Evolutionary conservation across 2,888 invertebrate genomes (phyloP), one percentile per base, ranked within the genome.

Genomic region (Epinotia bilunana): DNA sequence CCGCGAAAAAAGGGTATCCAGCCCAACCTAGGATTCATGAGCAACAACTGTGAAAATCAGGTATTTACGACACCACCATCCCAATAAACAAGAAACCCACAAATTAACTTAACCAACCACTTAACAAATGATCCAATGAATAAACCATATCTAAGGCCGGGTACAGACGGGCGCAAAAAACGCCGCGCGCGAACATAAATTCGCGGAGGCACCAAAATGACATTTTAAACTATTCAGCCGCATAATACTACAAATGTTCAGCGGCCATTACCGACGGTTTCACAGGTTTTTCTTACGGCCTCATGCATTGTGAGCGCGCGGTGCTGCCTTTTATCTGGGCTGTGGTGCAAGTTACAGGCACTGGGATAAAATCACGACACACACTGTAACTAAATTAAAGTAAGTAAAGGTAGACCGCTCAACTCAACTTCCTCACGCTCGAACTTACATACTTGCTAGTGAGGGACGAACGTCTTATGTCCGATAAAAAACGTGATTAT

Each of bases 241-340:
- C 39, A 76, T 76, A 76, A 76, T 76, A 61, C 72, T 72, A 76
- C 76, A 76, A 76, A 76, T 76, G 76, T 76, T 73, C 65, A 69
- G 62, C 64, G 73, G 73, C 76, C 68, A 76, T 76, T 76, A 76
- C 76, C n/a, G 68, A 23, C 39, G 33, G 28, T 76, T 76, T 76
- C 76, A 76, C 76, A 63, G 76, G 76, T 76, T 76, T 76, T 76
- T 76, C 73, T 73, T 46, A 43, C 12, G 62, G 39, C 49, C 73
- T 76, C 76, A 76, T 76, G 73, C 87, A 90, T 90, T 84, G 87
- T 83, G 86, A 87, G 82, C 83, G 82, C 76, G 89, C 90, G 89
- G 89, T 85, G 86, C 79, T 77, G 80, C 84, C 84, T 89, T 91
- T 91, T 85, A 83, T 84, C 84, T 80, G 58, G 78, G 58, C 77